Evolutionary conservation across 2,888 invertebrate genomes (phyloP).

Genomic region (Girardia tigrina): DNA sequence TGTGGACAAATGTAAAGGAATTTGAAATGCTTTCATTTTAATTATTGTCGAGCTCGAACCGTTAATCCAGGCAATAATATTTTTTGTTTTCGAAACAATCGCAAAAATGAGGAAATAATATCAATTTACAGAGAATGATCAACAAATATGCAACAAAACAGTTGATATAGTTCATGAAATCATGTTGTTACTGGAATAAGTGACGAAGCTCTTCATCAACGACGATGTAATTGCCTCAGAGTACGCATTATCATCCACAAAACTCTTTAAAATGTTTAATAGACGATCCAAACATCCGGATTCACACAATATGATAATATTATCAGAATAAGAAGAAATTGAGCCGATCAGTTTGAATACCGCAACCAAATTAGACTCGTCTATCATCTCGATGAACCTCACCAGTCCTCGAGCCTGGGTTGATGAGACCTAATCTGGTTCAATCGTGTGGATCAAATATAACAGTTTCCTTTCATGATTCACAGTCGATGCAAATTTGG

Average conservation of each 20-base stretch:
- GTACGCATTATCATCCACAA: background rate
- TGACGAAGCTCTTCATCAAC: background rate
- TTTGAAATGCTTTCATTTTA: background rate
- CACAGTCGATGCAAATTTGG: background rate
- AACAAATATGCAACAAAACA: background rate
- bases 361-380: background rate
- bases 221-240: background rate
- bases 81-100: background rate
- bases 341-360: background rate
- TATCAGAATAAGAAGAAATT: background rate
- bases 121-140: background rate
- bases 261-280: background rate
- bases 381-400: background rate
- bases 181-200: background rate
- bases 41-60: background rate
- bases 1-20: background rate
- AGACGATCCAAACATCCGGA: background rate
- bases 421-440: background rate
- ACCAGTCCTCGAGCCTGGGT: background rate
- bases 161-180: background rate
- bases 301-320: background rate
- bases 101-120: background rate
- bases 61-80: constrained; percentile 14
- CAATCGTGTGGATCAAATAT: background rate
- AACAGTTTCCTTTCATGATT: background rate